These are phyloP conservation scores for Timema podura DNA, from an alignment of 2,888 invertebrate genomes.

Conservation along the genomic window DNA sequence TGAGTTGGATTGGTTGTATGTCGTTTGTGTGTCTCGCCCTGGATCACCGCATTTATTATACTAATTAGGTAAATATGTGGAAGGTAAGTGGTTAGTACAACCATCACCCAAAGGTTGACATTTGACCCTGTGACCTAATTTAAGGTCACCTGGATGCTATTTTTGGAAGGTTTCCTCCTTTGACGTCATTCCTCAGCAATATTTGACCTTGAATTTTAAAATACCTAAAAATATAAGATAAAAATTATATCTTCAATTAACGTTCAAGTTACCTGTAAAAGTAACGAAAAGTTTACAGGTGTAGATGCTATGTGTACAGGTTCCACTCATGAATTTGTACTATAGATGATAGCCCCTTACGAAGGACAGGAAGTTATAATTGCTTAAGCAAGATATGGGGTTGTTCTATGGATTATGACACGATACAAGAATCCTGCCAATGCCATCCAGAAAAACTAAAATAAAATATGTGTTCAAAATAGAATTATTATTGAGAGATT, in stretches of 20 bases:
- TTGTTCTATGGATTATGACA: neutral
- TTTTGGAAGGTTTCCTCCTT: too few relatives aligned
- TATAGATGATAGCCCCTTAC: neutral
- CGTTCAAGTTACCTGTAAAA: neutral
- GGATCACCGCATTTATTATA: too few relatives aligned
- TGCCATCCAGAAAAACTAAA: neutral
- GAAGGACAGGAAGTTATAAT: neutral
- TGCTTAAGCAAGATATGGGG: neutral
- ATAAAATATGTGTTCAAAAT: neutral
- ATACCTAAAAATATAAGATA: too few relatives aligned
- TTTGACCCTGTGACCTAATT: too few relatives aligned
- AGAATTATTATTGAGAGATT: neutral
- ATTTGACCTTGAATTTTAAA: too few relatives aligned
- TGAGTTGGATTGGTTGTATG: too few relatives aligned
- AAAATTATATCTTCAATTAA: neutral
- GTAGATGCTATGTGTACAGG: slow-evolving; percentile 6
- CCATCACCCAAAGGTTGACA: too few relatives aligned
- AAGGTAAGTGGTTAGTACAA: too few relatives aligned
- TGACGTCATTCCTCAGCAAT: too few relatives aligned
- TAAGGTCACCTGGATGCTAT: too few relatives aligned
- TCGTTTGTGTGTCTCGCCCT: too few relatives aligned
- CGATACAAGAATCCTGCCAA: neutral
- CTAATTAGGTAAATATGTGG: too few relatives aligned
- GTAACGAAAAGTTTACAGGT: neutral
- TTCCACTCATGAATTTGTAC: neutral